Conservation (phyloP, 2,797 vertebrate species). For the Lutjanus campechanus region DNA sequence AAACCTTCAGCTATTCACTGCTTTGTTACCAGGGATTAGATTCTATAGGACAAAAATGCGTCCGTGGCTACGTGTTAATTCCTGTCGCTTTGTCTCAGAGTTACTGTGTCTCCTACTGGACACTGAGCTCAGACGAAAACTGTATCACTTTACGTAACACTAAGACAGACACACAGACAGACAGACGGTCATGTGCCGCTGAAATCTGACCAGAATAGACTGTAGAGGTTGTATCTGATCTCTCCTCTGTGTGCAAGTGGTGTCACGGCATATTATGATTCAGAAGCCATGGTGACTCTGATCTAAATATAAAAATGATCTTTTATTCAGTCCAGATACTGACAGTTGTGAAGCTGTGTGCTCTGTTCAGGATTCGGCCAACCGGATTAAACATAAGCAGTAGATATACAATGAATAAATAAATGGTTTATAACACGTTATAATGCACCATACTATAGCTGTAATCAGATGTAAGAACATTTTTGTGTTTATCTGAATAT, state of each 20-base stretch:
- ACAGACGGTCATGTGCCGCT: constrained; percentile 30
- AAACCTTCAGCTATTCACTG: constrained; percentile 30
- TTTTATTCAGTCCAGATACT: constrained; percentile 17
- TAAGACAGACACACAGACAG: constrained; percentile 30
- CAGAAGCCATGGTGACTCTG: constrained; percentile 20
- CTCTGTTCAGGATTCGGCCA: not conserved
- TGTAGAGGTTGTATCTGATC: constrained; percentile 32
- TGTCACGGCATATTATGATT: constrained; percentile 14
- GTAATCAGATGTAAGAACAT: not conserved
- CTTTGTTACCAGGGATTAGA: constrained; percentile 20
- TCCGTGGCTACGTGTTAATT: constrained; percentile 52
- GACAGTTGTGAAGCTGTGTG: not conserved
- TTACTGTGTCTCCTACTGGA: constrained; percentile 41
- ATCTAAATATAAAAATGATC: constrained; percentile 50
- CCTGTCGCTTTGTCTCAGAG: constrained; percentile 49
- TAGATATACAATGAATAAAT: not conserved
- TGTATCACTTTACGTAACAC: constrained; percentile 58
- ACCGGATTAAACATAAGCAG: not conserved
- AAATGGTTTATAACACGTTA: not conserved
- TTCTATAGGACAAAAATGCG: constrained; percentile 23
- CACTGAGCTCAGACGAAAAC: constrained; percentile 19
- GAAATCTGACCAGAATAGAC: constrained; percentile 64
- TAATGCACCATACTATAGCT: not conserved
- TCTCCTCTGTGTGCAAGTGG: constrained; percentile 27
- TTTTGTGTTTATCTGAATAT: not conserved